phyloP scores from a whole-genome alignment of 2,888 invertebrate genomes.

The Agelastica alni region DNA sequence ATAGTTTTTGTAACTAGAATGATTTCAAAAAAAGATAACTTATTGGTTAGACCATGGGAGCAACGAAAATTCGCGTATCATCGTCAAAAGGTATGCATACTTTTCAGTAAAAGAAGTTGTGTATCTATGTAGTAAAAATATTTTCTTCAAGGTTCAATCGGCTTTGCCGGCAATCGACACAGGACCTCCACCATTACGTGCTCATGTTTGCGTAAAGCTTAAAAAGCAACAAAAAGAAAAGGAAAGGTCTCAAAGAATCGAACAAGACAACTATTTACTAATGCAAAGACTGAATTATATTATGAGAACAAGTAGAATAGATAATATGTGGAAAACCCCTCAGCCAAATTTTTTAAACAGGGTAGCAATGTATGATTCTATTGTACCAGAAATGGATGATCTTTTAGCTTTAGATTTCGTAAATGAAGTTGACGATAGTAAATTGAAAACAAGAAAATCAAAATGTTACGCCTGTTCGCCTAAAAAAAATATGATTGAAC shows the following conservation, averaged over 20 bases:
- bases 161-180: conserved; percentile 72
- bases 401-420: conserved; percentile 28
- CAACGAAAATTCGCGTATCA: conserved; percentile 71
- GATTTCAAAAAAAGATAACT: conserved; percentile 73
- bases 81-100: conserved; percentile 64
- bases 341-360: conserved; percentile 60
- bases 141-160: conserved; percentile 60
- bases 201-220: conserved; percentile 69
- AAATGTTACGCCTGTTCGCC: conserved; percentile 43
- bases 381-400: conserved; percentile 36
- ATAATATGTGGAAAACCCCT: conserved; percentile 69
- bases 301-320: conserved; percentile 68
- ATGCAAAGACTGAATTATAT: conserved; percentile 69
- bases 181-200: conserved; percentile 64
- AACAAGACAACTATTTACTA: conserved; percentile 70
- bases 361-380: conserved; percentile 36
- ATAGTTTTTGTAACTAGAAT: conserved; percentile 51
- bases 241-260: conserved; percentile 68
- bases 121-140: background rate
- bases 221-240: conserved; percentile 72
- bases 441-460: conserved; percentile 32
- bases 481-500: conserved; percentile 18
- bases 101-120: background rate
- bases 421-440: conserved; percentile 22
- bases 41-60: conserved; percentile 73